A percentile compares a stretch with the other conserved stretches of the same genome.
Conservation (phyloP, 2,113 vertebrate genomes). For the Onychostruthus taczanowskii region DNA sequence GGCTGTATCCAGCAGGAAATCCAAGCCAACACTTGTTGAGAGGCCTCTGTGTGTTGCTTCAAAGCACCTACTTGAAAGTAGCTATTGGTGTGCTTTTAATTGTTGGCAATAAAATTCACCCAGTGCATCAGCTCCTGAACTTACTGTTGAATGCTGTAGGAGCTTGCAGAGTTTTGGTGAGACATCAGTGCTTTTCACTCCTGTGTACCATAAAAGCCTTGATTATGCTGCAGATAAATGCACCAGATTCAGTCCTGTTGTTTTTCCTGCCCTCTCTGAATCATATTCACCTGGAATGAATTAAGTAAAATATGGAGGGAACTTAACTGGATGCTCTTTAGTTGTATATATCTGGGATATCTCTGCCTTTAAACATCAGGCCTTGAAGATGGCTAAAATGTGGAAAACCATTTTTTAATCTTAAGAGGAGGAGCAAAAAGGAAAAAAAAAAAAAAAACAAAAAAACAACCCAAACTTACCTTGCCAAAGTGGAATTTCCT, state of each 20-base stretch:
- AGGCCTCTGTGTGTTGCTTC: background rate
- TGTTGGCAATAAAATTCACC: background rate
- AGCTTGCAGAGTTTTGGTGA: background rate
- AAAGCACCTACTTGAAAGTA: background rate
- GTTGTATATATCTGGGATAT: background rate
- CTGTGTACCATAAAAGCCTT: background rate
- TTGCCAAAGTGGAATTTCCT: background rate
- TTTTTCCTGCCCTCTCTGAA: background rate
- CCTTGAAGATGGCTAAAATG: background rate
- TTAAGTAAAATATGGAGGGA: background rate
- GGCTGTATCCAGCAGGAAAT: background rate
- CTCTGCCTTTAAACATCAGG: background rate
- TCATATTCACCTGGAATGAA: background rate
- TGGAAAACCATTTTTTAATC: background rate
- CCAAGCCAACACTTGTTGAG: background rate
- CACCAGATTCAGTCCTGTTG: background rate
- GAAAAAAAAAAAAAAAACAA: background rate
- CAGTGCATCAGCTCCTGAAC: background rate
- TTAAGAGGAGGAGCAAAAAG: background rate
- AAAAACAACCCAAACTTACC: too few relatives aligned
- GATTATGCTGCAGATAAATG: background rate
- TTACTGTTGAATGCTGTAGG: background rate
- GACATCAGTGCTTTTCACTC: background rate
- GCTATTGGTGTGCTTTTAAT: background rate
- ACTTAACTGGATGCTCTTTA: background rate